Evolutionary conservation across 2,888 invertebrate species (phyloP).

Genomic region (Caenorhabditis becei): DNA sequence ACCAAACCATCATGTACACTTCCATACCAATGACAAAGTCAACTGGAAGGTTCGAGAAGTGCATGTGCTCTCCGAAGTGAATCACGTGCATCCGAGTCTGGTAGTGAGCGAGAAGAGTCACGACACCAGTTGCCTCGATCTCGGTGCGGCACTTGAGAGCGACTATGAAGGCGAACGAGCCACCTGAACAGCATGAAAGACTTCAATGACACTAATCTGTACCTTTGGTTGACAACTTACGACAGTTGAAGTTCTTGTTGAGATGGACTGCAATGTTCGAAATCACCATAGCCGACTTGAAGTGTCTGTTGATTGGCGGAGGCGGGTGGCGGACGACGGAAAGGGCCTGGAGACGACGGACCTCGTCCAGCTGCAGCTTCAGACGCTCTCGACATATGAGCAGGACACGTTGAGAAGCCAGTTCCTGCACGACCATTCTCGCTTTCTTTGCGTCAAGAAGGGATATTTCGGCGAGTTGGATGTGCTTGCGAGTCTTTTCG

Average conservation of each 20-base stretch:
- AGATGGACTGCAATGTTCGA: conserved; percentile 66
- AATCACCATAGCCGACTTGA: conserved; percentile 66
- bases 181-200: conserved; percentile 45
- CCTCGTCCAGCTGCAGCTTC: conserved; percentile 61
- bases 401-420: conserved; percentile 63
- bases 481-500: conserved; percentile 64
- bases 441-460: conserved; percentile 61
- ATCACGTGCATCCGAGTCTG: conserved; percentile 61
- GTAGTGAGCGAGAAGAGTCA: conserved; percentile 67
- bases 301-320: conserved; percentile 64
- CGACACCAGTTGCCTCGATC: conserved; percentile 71
- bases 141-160: conserved; percentile 70
- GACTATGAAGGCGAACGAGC: conserved; percentile 70
- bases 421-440: conserved; percentile 62
- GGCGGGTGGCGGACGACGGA: conserved; percentile 65
- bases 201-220: neutral
- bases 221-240: conserved; percentile 12
- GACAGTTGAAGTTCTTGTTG: conserved; percentile 66
- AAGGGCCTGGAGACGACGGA: conserved; percentile 63
- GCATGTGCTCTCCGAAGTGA: conserved; percentile 67
- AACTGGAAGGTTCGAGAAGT: conserved; percentile 66
- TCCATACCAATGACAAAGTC: conserved; percentile 64
- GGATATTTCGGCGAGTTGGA: conserved; percentile 63
- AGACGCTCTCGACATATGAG: conserved; percentile 66
- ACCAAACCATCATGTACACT: conserved; percentile 59